Base-by-base conservation (phyloP, 1,140 invertebrate genomes). In the Drosophila ananassae region DNA sequence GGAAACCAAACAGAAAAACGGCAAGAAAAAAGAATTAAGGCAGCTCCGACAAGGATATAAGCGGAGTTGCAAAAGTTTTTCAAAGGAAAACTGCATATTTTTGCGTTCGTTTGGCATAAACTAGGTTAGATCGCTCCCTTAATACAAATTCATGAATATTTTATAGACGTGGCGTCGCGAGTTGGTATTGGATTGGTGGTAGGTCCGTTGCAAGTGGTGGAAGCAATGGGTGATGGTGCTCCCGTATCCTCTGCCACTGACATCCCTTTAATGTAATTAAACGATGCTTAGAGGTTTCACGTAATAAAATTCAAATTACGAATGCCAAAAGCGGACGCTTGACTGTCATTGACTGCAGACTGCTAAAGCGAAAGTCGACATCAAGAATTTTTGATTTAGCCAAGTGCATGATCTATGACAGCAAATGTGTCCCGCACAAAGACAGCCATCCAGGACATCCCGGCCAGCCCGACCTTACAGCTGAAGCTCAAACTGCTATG, bases 361-460 rank as follows among this genome's bases (percentile, higher is more conserved):
- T 44, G 41, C 82, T 71, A 68, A 83, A 57, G 71, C 64, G 72
- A 50, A 78, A 83, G 80, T 84, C 77, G 81, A 78, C 78, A 85
- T 84, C 69, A 75, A 64, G 82, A 73, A 82, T 87, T 85, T 87
- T 85, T 82, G 83, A 85, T 85, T 85, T 89, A 89, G 87, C 83
- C 82, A 87, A 89, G 82, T 87, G 82, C 82, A 89, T 89, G 82
- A 87, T 89, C 82, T 82, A 82, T 89, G 82, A 79, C 83, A 89
- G 83, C 79, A 87, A 87, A 87, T 89, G 79, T 85, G 83, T 82
- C 66, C 69, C 71, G 34, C 72, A 82, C 82, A 87, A 85, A 87
- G 69, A 61, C 69, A 78, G 59, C 57, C 39, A 32, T 48, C 48
- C 55, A 39, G 58, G 53, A 54, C 58, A 32, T 56, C 34, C 56